Evolutionary conservation across 1,140 invertebrate species (phyloP), one percentile per base, ranked within the genome.

Genomic region (Gryon sp.): DNA sequence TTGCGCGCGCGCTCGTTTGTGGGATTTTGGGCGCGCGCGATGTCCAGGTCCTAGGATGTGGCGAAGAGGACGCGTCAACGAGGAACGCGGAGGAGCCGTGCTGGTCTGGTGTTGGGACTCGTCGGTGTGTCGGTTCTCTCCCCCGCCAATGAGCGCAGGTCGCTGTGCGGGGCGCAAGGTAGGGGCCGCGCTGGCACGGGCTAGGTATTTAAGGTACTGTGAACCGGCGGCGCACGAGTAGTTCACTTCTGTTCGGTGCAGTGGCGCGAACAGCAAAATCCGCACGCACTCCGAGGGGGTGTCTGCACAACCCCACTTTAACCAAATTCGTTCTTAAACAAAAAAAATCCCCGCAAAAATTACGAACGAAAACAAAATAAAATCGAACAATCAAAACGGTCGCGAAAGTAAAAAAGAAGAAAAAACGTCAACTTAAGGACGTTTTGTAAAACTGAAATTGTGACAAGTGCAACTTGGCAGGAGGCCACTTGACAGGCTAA

Each of bases 201-300:
- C 83, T 88, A 87, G 87, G 87, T 89, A 89, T 88, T 89, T 88
- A 89, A 89, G 87, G 87, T 88, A 88, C 86, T 84, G 87, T 86
- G 83, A 85, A 87, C 83, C 81, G 83, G 83, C 86, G 86, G 84
- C 85, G 83, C 87, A 88, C 85, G 86, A 89, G 87, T 89, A 89
- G 87, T 89, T 87, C 83, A 89, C 86, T 89, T 87, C 86, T 87
- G 86, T 86, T 84, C 85, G 83, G 87, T 86, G 87, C 84, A 65
- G 82, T 84, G 80, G 82, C 82, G 84, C 86, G 81, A 83, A 86
- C 81, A 81, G 77, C 75, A 57, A 79, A 79, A n/a, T n/a, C 68
- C 72, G 70, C 78, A 78, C 43, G 65, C 63, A 76, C 57, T 52
- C 32, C 40, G 52, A 77, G 62, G 62, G 80, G 80, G 72, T 52